phyloP scores from a whole-genome alignment of 2,797 vertebrate species.

The Zalophus californianus region DNA sequence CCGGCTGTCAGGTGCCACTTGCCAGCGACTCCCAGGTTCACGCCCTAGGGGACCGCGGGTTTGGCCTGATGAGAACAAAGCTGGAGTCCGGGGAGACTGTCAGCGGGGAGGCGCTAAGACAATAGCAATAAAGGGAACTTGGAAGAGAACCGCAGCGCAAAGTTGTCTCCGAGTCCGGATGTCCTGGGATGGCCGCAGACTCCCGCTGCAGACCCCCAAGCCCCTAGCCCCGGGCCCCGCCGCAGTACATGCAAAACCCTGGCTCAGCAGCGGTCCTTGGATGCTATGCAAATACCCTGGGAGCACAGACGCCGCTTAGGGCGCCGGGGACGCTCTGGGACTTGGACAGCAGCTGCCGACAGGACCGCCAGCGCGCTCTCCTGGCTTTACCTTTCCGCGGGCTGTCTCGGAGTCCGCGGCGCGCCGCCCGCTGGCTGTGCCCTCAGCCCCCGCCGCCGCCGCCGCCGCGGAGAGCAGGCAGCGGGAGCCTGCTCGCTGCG shows the following conservation, averaged over 20 bases:
- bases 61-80: constrained; percentile 81
- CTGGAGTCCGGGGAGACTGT: constrained; percentile 75
- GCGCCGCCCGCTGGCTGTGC: constrained; percentile 77
- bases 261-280: neutral
- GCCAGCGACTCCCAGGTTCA: constrained; percentile 62
- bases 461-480: constrained; percentile 39
- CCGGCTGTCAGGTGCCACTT: constrained; percentile 68
- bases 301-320: constrained; percentile 16
- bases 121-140: constrained; percentile 83
- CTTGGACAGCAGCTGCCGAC: constrained; percentile 49
- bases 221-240: neutral
- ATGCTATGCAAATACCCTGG: constrained; percentile 43
- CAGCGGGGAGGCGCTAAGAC: constrained; percentile 72
- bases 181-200: constrained; percentile 21
- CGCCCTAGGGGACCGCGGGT: constrained; percentile 58
- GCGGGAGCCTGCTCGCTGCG: constrained; percentile 69
- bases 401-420: constrained; percentile 77
- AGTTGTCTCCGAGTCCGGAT: constrained; percentile 74
- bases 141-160: constrained; percentile 61
- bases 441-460: constrained; percentile 72
- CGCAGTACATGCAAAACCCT: neutral
- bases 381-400: constrained; percentile 78
- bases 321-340: neutral
- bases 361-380: constrained; percentile 65
- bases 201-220: neutral